phyloP scores from a whole-genome alignment of 30 jellyfish, hydroid and myxozoan genomes.

The Sanderia malayensis region DNA sequence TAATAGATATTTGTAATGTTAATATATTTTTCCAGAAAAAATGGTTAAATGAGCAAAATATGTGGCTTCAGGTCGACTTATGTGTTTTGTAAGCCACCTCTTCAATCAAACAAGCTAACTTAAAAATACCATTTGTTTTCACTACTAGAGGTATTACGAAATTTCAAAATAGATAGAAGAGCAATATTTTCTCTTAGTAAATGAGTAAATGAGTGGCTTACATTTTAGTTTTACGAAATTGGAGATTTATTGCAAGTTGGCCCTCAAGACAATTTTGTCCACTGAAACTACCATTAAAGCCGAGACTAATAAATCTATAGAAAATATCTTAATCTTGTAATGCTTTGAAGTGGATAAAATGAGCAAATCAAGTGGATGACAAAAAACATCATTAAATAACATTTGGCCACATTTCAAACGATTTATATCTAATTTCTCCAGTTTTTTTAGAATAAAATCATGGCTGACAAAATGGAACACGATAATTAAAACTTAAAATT shows the following conservation, averaged over 20 bases:
- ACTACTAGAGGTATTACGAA: not conserved
- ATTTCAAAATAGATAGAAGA: not conserved
- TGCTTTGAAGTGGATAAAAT: too few species aligned
- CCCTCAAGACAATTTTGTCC: not conserved
- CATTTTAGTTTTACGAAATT: not conserved
- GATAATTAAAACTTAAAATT: too few species aligned
- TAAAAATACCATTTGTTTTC: not conserved
- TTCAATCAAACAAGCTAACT: not conserved
- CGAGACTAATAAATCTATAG: not conserved
- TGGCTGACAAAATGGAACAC: too few species aligned
- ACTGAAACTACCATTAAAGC: not conserved
- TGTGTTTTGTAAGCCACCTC: slow-evolving; percentile 4
- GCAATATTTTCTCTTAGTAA: not conserved
- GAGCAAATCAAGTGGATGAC: too few species aligned
- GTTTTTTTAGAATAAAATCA: too few species aligned
- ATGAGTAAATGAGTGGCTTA: not conserved
- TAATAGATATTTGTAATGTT: not conserved
- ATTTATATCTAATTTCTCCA: too few species aligned
- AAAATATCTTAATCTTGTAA: not conserved
- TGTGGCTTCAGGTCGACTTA: slow-evolving; percentile 5
- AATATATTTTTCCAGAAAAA: not conserved
- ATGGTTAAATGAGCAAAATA: not conserved
- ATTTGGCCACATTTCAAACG: too few species aligned
- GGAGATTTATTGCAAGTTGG: not conserved
- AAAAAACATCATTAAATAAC: too few species aligned